These are phyloP conservation scores for Probaryconus sp. DNA, from an alignment of 1,140 invertebrate species.

Conservation along the genomic window DNA sequence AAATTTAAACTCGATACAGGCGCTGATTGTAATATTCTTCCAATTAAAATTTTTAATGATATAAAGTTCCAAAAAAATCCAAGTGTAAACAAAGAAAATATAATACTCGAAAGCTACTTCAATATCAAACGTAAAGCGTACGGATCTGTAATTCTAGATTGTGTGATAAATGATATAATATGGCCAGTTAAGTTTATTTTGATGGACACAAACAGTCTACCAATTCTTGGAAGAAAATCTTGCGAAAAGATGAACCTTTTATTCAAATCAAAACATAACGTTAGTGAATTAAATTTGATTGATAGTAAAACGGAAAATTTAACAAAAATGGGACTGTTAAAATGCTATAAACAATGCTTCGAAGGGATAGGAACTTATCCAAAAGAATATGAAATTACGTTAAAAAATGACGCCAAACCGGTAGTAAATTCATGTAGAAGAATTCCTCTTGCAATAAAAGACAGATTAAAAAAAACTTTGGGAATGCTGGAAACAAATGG, in stretches of 20 bases:
- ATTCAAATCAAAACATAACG: no score
- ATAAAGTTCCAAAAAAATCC: neutral
- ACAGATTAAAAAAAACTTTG: neutral
- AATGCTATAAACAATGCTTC: neutral
- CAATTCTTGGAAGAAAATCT: no score
- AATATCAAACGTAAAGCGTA: no score
- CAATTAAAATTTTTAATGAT: neutral
- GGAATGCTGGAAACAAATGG: conserved; percentile 1
- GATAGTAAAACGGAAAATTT: conserved; percentile 6
- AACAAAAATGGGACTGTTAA: no score
- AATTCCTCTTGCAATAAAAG: conserved; percentile 7
- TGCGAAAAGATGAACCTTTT: no score
- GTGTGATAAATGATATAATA: no score
- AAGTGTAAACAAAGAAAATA: neutral
- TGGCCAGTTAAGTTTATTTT: no score
- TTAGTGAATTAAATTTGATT: neutral
- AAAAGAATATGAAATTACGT: conserved; percentile 12
- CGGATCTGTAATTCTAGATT: no score
- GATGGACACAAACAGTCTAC: no score
- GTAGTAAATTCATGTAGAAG: conserved; percentile 3
- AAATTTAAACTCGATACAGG: conserved; percentile 20
- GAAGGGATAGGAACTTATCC: conserved; percentile 26
- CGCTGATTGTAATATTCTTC: conserved; percentile 19
- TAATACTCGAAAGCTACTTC: no score
- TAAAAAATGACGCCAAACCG: conserved; percentile 17